Evolutionary conservation across 92 coral and sea anemone species (phyloP).

Genomic region (Micromussa lordhowensis): DNA sequence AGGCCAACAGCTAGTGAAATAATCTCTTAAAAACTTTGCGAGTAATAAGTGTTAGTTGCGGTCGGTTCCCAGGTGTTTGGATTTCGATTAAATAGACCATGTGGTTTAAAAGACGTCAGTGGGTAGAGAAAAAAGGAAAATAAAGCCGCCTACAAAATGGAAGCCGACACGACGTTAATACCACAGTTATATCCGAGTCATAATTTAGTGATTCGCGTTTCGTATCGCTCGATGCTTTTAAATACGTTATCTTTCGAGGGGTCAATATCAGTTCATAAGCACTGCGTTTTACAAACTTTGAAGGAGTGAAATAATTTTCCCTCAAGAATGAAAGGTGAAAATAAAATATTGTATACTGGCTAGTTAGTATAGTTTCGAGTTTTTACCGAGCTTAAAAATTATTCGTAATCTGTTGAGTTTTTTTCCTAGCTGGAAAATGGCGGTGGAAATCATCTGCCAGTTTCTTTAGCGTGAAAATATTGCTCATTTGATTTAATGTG

Average conservation of each 20-base stretch:
- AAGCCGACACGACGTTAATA: neutral
- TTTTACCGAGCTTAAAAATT: neutral
- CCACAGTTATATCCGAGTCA: neutral
- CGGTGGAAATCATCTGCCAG: neutral
- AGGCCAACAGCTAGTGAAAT: neutral
- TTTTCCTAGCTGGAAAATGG: neutral
- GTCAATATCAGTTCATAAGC: neutral
- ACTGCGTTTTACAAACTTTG: neutral
- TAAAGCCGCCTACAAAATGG: neutral
- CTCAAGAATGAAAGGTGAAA: neutral
- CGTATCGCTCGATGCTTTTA: neutral
- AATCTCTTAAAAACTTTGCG: neutral
- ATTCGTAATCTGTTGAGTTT: neutral
- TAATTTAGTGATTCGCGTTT: neutral
- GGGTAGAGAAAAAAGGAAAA: neutral
- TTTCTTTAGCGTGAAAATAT: neutral
- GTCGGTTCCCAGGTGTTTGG: neutral
- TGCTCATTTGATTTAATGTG: neutral
- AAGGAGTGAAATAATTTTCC: neutral
- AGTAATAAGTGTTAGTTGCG: neutral
- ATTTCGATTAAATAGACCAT: neutral
- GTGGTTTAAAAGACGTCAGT: neutral
- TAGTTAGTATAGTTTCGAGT: neutral
- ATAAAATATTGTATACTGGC: neutral
- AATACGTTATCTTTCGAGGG: neutral